Evolutionary conservation across 2,888 invertebrate species (phyloP).

Genomic region (Resseliella maxima): DNA sequence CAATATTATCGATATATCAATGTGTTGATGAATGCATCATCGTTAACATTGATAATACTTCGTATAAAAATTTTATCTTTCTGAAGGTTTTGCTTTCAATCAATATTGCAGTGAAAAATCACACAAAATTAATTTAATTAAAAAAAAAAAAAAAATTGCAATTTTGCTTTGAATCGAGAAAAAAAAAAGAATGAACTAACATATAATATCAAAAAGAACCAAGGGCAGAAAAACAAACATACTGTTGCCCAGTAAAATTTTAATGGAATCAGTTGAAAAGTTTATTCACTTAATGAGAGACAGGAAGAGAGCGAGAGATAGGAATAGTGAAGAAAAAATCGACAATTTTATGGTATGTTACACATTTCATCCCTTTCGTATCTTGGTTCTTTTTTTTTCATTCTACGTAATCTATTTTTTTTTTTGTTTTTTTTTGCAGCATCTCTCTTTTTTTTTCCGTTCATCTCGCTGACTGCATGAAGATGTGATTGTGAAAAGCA

Average conservation of each 20-base stretch:
- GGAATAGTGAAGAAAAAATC: too few relatives aligned
- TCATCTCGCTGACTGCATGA: background rate
- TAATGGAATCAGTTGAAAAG: slow-evolving; percentile 9
- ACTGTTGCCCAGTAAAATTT: background rate
- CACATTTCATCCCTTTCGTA: background rate
- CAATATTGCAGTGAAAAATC: too few relatives aligned
- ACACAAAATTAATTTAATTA: too few relatives aligned
- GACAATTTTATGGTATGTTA: background rate
- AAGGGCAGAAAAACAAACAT: background rate
- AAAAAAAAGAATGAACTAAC: background rate
- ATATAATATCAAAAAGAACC: background rate
- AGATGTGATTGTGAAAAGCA: slow-evolving; percentile 19
- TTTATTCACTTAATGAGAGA: background rate
- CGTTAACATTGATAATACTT: background rate
- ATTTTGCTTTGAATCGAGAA: too few relatives aligned
- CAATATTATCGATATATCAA: too few relatives aligned
- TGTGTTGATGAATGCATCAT: background rate
- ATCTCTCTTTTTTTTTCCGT: background rate
- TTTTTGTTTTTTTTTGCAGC: background rate
- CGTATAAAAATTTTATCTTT: too few relatives aligned
- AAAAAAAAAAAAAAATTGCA: too few relatives aligned
- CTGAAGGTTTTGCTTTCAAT: too few relatives aligned
- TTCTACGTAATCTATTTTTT: background rate
- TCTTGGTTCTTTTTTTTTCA: background rate
- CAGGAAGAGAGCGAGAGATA: background rate